These are phyloP conservation scores for Scaeva pyrastri DNA, from an alignment of 2,888 invertebrate species.

Conservation along the genomic window DNA sequence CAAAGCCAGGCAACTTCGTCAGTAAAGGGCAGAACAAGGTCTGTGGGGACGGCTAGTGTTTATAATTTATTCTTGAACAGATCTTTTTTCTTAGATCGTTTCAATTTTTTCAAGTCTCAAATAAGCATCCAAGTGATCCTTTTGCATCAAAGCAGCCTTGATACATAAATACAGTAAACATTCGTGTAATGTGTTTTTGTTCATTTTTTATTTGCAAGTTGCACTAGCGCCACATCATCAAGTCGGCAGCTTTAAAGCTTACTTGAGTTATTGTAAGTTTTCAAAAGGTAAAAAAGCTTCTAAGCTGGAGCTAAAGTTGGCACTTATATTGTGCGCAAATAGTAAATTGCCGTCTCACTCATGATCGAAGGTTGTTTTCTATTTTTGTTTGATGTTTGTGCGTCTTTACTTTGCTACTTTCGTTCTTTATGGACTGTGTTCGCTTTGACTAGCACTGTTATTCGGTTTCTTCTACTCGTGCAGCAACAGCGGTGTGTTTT, in stretches of 20 bases:
- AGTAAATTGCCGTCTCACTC: constrained; percentile 31
- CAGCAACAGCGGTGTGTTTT: constrained; percentile 49
- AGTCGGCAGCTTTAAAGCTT: constrained; percentile 38
- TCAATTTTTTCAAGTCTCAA: no score
- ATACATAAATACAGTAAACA: no score
- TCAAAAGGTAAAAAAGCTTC: not conserved
- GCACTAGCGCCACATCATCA: constrained; percentile 40
- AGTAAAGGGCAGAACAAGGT: no score
- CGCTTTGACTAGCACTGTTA: constrained; percentile 57
- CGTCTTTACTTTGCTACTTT: constrained; percentile 28
- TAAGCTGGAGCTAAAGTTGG: not conserved
- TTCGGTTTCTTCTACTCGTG: constrained; percentile 66
- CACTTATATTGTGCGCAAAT: not conserved
- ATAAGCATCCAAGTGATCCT: no score
- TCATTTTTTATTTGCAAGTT: not conserved
- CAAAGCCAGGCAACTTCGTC: no score
- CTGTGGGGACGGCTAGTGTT: no score
- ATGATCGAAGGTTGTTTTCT: constrained; percentile 33
- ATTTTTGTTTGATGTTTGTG: constrained; percentile 15
- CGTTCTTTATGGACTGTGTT: constrained; percentile 17
- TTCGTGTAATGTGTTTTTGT: no score
- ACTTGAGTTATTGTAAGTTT: not conserved
- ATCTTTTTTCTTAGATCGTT: no score
- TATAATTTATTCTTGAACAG: no score
- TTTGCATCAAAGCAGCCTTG: no score